Percentiles rank a stretch among this genome's conserved stretches.
These are phyloP conservation scores for Eutolmus rufibarbis DNA, from an alignment of 2,888 invertebrate genomes.

Conservation along the genomic window DNA sequence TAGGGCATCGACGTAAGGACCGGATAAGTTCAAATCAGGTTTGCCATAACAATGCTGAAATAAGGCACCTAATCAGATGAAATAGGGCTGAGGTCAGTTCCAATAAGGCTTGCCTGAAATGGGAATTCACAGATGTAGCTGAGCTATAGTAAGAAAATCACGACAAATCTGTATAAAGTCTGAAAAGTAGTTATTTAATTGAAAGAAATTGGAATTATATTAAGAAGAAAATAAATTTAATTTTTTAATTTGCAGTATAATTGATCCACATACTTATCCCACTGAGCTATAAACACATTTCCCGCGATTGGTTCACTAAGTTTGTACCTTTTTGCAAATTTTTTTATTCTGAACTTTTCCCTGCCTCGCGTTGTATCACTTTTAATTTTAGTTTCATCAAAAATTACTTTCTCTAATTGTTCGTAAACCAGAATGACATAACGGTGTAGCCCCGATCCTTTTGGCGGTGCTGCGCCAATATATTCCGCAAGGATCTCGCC, in stretches of 20 bases:
- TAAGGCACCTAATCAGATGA: no score
- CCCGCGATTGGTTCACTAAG: conserved; percentile 80
- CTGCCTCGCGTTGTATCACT: conserved; percentile 53
- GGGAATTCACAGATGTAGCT: no score
- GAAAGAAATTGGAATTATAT: background rate
- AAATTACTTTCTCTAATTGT: conserved; percentile 65
- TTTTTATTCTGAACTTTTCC: conserved; percentile 68
- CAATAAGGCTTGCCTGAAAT: no score
- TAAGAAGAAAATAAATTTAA: background rate
- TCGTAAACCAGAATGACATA: conserved; percentile 72
- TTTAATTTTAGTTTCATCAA: conserved; percentile 53
- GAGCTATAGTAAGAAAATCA: no score
- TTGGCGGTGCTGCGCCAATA: conserved; percentile 81
- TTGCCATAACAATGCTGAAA: no score
- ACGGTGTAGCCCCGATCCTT: conserved; percentile 68
- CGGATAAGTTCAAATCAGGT: no score
- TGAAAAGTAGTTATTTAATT: no score
- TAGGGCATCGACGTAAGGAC: no score
- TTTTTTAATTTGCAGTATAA: conserved; percentile 69
- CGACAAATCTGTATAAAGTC: no score
- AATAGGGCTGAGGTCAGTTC: no score
- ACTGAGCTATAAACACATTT: conserved; percentile 83
- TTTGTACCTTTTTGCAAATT: conserved; percentile 78
- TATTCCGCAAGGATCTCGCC: conserved; percentile 80
- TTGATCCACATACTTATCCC: conserved; percentile 79